A percentile compares a stretch with the other conserved stretches of the same genome.
Conservation (phyloP, 2,888 invertebrate genomes). For the Hartigia nigra region DNA sequence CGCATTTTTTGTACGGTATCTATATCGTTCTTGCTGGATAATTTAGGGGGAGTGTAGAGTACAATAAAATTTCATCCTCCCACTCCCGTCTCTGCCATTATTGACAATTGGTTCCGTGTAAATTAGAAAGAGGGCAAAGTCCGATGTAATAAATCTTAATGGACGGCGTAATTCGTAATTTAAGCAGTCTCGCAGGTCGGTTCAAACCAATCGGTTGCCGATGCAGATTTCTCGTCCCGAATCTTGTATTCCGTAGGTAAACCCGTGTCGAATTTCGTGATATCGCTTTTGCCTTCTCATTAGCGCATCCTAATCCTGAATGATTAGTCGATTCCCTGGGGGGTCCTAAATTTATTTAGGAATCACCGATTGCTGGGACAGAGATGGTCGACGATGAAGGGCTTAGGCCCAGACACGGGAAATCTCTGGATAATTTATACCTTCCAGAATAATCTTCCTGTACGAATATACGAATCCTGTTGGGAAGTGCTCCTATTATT, state of each 20-base stretch:
- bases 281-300: slow-evolving; percentile 25
- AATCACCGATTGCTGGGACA: slow-evolving; percentile 20
- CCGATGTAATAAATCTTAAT: slow-evolving; percentile 14
- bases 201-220: slow-evolving; percentile 6
- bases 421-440: slow-evolving; percentile 25
- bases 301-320: slow-evolving; percentile 25
- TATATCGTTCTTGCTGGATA: background rate
- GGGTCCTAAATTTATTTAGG: slow-evolving; percentile 25
- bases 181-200: background rate
- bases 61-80: background rate
- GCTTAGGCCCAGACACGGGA: slow-evolving; percentile 21
- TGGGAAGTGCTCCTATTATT: background rate
- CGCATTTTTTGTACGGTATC: background rate
- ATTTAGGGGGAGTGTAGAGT: too few relatives aligned
- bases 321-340: slow-evolving; percentile 23
- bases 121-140: background rate
- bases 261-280: slow-evolving; percentile 23
- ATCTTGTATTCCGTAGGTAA: slow-evolving; percentile 15
- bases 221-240: slow-evolving; percentile 7
- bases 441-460: slow-evolving; percentile 15
- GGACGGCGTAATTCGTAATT: slow-evolving; percentile 10
- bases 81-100: background rate
- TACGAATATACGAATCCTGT: background rate
- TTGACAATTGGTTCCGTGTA: background rate
- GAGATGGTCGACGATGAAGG: slow-evolving; percentile 17